Conservation (phyloP, 2,113 vertebrate species). For the Corythaeola cristata region DNA sequence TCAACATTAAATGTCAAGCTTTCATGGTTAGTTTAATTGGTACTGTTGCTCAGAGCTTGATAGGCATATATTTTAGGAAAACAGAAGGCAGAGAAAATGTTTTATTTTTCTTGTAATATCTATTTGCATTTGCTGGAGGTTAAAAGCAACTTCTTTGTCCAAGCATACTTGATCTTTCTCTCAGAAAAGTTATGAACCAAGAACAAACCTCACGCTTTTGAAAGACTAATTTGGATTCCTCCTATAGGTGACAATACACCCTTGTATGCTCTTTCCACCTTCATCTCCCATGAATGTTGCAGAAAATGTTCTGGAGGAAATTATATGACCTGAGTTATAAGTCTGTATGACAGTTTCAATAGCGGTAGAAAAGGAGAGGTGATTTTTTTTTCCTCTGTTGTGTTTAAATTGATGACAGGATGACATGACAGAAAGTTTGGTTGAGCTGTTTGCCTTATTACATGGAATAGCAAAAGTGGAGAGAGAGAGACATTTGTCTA, state of each 20-base stretch:
- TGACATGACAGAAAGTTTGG: neutral
- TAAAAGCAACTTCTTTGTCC: neutral
- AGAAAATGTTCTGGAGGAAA: neutral
- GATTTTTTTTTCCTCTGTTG: neutral
- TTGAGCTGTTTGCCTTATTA: neutral
- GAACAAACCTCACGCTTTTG: neutral
- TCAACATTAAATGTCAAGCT: constrained; percentile 19
- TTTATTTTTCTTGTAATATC: neutral
- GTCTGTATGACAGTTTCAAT: neutral
- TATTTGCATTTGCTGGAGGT: neutral
- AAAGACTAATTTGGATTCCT: neutral
- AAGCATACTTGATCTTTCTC: neutral
- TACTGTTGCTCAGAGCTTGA: neutral
- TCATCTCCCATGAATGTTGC: neutral
- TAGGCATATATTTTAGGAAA: constrained; percentile 9
- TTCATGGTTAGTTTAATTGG: constrained; percentile 39
- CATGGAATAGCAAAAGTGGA: neutral
- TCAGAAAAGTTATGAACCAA: neutral
- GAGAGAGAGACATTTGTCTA: neutral
- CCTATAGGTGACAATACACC: neutral
- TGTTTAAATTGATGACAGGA: neutral
- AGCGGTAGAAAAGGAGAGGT: neutral
- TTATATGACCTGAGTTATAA: neutral
- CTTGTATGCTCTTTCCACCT: neutral
- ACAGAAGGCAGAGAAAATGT: neutral